A percentile compares a stretch with the other conserved stretches of the same genome.
Conservation (phyloP, 1,140 invertebrate species). For the Psix sp. region DNA sequence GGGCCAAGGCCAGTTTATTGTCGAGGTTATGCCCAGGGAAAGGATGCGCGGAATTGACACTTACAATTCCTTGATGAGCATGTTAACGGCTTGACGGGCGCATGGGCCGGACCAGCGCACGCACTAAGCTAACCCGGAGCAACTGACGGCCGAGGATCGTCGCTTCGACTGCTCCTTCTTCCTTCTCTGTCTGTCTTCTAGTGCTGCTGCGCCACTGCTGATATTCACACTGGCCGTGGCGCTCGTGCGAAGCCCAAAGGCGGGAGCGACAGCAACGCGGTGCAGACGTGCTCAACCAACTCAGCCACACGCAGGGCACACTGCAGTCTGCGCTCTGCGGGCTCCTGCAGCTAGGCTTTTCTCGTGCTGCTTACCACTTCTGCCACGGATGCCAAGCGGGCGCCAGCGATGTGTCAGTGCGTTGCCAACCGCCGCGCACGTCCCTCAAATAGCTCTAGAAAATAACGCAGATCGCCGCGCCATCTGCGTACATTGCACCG, state of each 20-base stretch:
- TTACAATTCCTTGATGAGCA: conserved; percentile 77
- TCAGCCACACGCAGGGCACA: conserved; percentile 15
- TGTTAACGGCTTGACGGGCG: conserved; percentile 64
- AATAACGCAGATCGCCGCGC: too few relatives aligned
- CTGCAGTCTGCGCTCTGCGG: too few relatives aligned
- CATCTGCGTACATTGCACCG: too few relatives aligned
- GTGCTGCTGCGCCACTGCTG: too few relatives aligned
- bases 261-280: conserved; percentile 33
- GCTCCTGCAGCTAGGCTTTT: conserved; percentile 9
- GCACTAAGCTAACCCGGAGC: conserved; percentile 46
- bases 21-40: not conserved
- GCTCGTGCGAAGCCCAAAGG: conserved; percentile 10
- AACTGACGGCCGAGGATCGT: conserved; percentile 12
- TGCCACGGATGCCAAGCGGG: conserved; percentile 18
- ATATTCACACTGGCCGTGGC: conserved; percentile 49
- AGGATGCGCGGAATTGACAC: conserved; percentile 33
- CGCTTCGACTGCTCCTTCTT: too few relatives aligned
- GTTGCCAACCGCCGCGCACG: too few relatives aligned
- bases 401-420: too few relatives aligned
- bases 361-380: conserved; percentile 8
- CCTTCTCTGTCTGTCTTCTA: too few relatives aligned
- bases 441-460: too few relatives aligned
- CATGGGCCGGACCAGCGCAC: conserved; percentile 61
- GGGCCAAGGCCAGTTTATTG: not conserved
- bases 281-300: conserved; percentile 22